These are phyloP conservation scores for Copidosoma aretas DNA, from an alignment of 2,888 invertebrate species.

Conservation along the genomic window DNA sequence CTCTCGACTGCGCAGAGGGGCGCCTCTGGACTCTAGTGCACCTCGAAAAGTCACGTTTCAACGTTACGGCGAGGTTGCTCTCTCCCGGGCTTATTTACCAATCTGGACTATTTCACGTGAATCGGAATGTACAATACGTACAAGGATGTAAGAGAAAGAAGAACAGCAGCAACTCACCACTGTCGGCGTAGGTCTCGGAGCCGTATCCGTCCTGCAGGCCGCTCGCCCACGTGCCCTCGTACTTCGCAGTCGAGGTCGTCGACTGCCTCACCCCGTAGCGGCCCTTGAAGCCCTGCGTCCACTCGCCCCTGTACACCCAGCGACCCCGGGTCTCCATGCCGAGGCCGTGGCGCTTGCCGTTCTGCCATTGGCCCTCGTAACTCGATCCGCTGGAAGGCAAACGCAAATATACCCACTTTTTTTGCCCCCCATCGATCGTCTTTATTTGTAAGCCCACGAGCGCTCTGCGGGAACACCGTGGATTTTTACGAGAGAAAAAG, in stretches of 20 bases:
- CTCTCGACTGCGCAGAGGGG: too few species aligned
- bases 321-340: conserved; percentile 97
- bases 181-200: conserved; percentile 98
- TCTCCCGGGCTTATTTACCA: too few species aligned
- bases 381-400: conserved; percentile 79
- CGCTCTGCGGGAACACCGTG: too few species aligned
- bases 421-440: too few species aligned
- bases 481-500: too few species aligned
- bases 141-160: too few species aligned
- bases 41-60: too few species aligned
- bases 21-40: too few species aligned
- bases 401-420: background rate
- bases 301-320: conserved; percentile 97
- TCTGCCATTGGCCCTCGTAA: conserved; percentile 99
- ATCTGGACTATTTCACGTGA: too few species aligned
- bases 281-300: conserved; percentile 98
- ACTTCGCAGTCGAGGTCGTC: conserved; percentile 92
- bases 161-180: conserved; percentile 87
- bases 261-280: conserved; percentile 97
- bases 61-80: too few species aligned
- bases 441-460: too few species aligned
- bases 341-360: conserved; percentile 96
- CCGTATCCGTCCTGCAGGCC: conserved; percentile 99
- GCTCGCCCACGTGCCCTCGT: conserved; percentile 98
- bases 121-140: too few species aligned